phyloP scores from a whole-genome alignment of 2,797 vertebrate species.

The Natrix natrix region DNA sequence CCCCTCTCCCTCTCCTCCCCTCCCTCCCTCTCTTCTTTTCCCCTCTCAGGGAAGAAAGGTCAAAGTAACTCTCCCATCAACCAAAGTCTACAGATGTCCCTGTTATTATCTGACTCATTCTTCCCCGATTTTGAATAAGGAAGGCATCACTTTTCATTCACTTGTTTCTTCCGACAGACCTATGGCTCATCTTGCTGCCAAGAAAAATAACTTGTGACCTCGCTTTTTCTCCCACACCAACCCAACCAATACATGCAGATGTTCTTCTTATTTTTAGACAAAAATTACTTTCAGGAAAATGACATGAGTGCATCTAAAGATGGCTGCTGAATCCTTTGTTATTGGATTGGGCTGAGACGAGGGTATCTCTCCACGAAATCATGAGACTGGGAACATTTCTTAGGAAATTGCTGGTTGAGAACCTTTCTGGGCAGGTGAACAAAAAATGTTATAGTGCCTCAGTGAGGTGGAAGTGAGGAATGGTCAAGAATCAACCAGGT shows the following conservation, averaged over 20 bases:
- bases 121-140: neutral
- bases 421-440: neutral
- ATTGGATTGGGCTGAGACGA: neutral
- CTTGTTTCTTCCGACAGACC: neutral
- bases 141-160: neutral
- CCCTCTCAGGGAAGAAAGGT: neutral
- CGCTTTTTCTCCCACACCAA: neutral
- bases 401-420: neutral
- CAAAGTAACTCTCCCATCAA: neutral
- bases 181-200: neutral
- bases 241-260: neutral
- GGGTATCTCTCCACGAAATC: neutral
- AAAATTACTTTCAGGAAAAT: neutral
- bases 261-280: neutral
- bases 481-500: neutral
- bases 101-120: neutral
- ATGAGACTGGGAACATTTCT: neutral
- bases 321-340: neutral
- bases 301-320: neutral
- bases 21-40: neutral
- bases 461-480: neutral
- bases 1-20: no score
- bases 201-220: neutral
- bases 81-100: neutral
- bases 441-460: neutral